A percentile compares a stretch with the other conserved stretches of the same genome.
Evolutionary conservation across 2,888 invertebrate species (phyloP).

Genomic region (Cryptocephalus moraei): DNA sequence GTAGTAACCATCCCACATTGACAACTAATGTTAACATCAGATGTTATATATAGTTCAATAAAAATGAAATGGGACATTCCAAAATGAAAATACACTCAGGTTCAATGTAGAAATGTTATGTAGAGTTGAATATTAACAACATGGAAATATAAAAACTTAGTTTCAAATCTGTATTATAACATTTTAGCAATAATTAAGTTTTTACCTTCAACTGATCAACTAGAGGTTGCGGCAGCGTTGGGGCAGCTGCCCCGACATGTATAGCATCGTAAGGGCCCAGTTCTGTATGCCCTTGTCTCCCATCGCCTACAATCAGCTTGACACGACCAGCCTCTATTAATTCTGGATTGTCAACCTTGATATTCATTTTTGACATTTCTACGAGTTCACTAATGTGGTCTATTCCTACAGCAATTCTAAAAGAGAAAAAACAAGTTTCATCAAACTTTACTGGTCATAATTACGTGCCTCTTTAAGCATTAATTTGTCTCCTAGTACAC

Average conservation of each 20-base stretch:
- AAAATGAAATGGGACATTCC: too few relatives aligned
- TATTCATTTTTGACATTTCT: slow-evolving; percentile 62
- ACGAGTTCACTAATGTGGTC: slow-evolving; percentile 85
- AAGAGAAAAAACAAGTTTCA: slow-evolving; percentile 30
- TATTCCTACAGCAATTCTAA: slow-evolving; percentile 57
- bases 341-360: slow-evolving; percentile 60
- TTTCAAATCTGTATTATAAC: too few relatives aligned
- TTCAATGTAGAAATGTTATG: too few relatives aligned
- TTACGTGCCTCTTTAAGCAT: too few relatives aligned
- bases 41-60: too few relatives aligned
- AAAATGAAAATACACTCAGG: too few relatives aligned
- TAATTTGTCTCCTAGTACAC: too few relatives aligned
- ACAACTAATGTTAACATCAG: too few relatives aligned
- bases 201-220: slow-evolving; percentile 70
- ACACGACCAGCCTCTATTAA: slow-evolving; percentile 59
- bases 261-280: slow-evolving; percentile 85
- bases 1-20: too few relatives aligned
- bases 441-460: too few relatives aligned
- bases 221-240: slow-evolving; percentile 63
- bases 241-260: slow-evolving; percentile 86
- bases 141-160: too few relatives aligned
- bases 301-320: slow-evolving; percentile 75
- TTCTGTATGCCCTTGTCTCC: slow-evolving; percentile 63
- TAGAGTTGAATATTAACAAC: too few relatives aligned
- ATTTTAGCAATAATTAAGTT: neutral